A percentile compares a stretch with the other conserved stretches of the same genome.
Evolutionary conservation across 1,140 invertebrate genomes (phyloP).

Genomic region (Orchestia grillus): DNA sequence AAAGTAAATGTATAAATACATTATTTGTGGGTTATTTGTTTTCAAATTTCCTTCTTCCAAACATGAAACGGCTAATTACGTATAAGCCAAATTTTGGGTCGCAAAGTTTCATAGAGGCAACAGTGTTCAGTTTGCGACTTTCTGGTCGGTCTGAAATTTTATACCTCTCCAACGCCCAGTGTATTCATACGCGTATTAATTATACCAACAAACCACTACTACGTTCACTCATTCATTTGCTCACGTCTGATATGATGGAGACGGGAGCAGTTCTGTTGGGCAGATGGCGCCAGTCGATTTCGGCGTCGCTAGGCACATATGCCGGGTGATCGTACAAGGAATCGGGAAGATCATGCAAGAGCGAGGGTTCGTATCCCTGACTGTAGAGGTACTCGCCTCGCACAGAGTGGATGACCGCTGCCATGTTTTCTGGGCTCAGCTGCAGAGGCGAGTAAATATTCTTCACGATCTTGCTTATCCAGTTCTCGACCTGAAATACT

Average conservation of each 20-base stretch:
- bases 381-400: slow-evolving; percentile 69
- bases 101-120: no score
- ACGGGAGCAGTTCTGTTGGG: slow-evolving; percentile 25
- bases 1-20: no score
- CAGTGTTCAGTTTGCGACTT: no score
- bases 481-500: slow-evolving; percentile 66
- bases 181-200: background rate
- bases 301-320: background rate
- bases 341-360: background rate
- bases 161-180: no score
- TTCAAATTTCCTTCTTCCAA: no score
- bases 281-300: background rate
- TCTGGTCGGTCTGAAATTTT: no score
- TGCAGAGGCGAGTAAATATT: slow-evolving; percentile 68
- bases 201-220: background rate
- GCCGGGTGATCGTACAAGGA: background rate
- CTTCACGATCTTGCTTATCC: slow-evolving; percentile 69
- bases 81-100: no score
- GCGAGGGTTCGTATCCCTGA: slow-evolving; percentile 68
- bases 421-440: slow-evolving; percentile 59
- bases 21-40: no score
- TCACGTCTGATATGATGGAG: background rate
- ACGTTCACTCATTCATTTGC: background rate
- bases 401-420: slow-evolving; percentile 69
- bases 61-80: no score